phyloP scores from a whole-genome alignment of 2,888 invertebrate species.

The Rhorus exstirpatorius region DNA sequence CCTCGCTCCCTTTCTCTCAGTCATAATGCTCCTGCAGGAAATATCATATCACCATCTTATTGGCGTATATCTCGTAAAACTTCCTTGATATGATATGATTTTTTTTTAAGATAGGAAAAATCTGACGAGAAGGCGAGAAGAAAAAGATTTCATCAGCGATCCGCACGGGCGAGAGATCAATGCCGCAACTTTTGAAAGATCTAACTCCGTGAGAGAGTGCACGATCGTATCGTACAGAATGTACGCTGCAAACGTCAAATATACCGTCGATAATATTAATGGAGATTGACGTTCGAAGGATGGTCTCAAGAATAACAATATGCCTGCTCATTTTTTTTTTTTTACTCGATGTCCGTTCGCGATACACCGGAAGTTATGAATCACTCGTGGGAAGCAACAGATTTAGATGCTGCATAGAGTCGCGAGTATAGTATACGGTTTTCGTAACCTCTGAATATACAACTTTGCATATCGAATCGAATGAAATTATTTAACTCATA shows the following conservation, averaged over 20 bases:
- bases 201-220: background rate
- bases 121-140: constrained; percentile 35
- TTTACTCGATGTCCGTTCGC: background rate
- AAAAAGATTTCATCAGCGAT: constrained; percentile 7
- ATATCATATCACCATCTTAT: constrained; percentile 13
- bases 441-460: too few relatives aligned
- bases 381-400: background rate
- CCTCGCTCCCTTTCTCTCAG: constrained; percentile 1
- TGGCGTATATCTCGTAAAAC: constrained; percentile 52
- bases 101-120: constrained; percentile 36
- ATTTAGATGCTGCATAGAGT: background rate
- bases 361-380: constrained; percentile 4
- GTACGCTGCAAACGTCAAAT: background rate
- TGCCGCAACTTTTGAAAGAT: constrained; percentile 9
- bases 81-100: constrained; percentile 46
- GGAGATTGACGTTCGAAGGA: constrained; percentile 27
- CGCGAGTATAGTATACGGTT: too few relatives aligned
- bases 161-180: background rate
- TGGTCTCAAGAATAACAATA: constrained; percentile 75
- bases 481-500: background rate
- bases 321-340: constrained; percentile 49
- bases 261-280: background rate
- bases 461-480: background rate
- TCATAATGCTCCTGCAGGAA: constrained; percentile 15
- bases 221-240: constrained; percentile 14